Evolutionary conservation across 2,888 invertebrate genomes (phyloP).

Genomic region (Lypha dubia): DNA sequence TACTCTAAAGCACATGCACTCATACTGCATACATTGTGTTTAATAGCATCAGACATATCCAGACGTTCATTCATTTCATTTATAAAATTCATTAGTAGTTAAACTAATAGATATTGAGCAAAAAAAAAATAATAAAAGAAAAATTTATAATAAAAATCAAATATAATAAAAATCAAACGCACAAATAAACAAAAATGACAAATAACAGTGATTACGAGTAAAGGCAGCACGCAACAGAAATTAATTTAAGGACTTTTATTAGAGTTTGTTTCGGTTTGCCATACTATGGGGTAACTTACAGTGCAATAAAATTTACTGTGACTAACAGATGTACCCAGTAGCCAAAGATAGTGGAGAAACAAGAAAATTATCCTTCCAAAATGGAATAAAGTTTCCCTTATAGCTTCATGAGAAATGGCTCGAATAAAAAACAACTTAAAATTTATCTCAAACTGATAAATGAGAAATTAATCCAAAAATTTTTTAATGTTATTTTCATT

Average conservation of each 20-base stretch:
- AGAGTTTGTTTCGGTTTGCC: background rate
- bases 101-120: conserved; percentile 22
- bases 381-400: too few relatives aligned
- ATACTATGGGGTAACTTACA: background rate
- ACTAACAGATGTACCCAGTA: background rate
- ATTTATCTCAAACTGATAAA: too few relatives aligned
- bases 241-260: conserved; percentile 59
- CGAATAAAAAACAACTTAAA: too few relatives aligned
- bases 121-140: conserved; percentile 32
- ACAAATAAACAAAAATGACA: conserved; percentile 31
- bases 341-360: too few relatives aligned
- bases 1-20: conserved; percentile 30
- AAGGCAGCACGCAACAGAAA: conserved; percentile 51
- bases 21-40: background rate
- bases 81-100: conserved; percentile 41
- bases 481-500: too few relatives aligned
- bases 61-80: too few relatives aligned
- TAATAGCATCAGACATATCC: conserved; percentile 8
- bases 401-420: too few relatives aligned
- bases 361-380: too few relatives aligned
- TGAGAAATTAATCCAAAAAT: too few relatives aligned
- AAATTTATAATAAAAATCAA: conserved; percentile 40
- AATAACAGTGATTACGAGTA: conserved; percentile 18
- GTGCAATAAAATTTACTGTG: background rate
- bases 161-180: conserved; percentile 44